phyloP scores from a whole-genome alignment of 2,888 invertebrate species.

The Apamea epomidion region DNA sequence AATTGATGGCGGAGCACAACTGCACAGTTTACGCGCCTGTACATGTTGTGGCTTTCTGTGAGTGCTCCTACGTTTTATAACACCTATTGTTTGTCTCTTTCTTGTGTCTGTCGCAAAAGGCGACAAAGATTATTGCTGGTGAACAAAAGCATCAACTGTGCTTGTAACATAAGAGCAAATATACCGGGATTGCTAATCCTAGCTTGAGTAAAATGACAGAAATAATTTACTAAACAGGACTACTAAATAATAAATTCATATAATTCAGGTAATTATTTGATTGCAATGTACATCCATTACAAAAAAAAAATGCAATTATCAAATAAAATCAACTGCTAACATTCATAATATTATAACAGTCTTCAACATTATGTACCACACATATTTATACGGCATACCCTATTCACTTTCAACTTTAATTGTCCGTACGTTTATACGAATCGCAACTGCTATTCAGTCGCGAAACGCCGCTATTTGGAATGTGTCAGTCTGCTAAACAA shows the following conservation, averaged over 20 bases:
- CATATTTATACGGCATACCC: not conserved
- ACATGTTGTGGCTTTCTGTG: conserved; percentile 8
- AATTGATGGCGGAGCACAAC: conserved; percentile 39
- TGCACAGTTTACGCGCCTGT: conserved; percentile 43
- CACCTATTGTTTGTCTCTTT: conserved; percentile 14
- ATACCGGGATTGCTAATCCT: not conserved
- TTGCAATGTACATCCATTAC: not conserved
- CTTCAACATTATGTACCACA: not conserved
- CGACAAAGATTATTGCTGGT: not conserved
- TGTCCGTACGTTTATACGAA: not conserved
- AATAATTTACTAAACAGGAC: not conserved
- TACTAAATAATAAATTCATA: not conserved
- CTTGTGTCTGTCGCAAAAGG: not conserved
- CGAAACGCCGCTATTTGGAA: not conserved
- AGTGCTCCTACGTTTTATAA: conserved; percentile 3
- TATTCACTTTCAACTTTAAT: not conserved
- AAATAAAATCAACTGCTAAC: not conserved
- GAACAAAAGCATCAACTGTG: not conserved
- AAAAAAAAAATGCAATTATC: not conserved
- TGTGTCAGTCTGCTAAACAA: not conserved
- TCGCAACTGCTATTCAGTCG: not conserved
- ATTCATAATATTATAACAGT: not conserved
- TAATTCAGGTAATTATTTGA: not conserved
- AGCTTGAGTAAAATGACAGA: not conserved
- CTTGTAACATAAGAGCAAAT: not conserved